Evolutionary conservation across 1,140 invertebrate species (phyloP), one percentile per base, ranked within the genome.

Genomic region (Saxidomus purpurata): DNA sequence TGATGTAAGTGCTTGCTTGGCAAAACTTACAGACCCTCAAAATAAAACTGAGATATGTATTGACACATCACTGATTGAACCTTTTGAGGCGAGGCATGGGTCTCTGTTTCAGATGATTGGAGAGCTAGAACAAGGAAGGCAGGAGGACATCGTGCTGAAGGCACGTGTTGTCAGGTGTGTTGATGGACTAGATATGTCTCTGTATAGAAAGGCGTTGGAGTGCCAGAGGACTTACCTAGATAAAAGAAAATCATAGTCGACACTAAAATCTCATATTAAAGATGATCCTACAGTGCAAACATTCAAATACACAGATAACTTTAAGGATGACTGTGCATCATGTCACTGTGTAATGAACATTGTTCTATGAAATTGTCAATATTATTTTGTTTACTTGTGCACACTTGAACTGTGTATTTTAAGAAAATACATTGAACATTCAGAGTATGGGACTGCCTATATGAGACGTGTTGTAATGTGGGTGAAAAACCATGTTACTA

Each of bases 51-150:
- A n/a, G 19, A 49, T 94, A 15, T 43, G 25, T 19, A 67, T 94
- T 17, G 88, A 93, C 71, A 94, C 93, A 2, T 67, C 76, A 3
- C 86, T 94, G 2, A 89, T 93, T 63, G 93, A 93, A 84, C 93
- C 93, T 1, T 93, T 94, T 61, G 69, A 81, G n/a, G 90, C 89
- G 25, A 89, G 59, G 43, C 47, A 79, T 49, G 93, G 93, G 2
- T 91, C 91, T 28, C 74, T 93, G 49, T 93, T 94, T 79, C 91
- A 93, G 55, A 61, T 93, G 52, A 91, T 94, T 40, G 93, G 93
- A 13, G 93, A 94, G 47, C 22, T 93, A 15, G 90, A 90, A 31
- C 40, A 8, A n/a, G 59, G 86, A 11, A 67, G 40, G n/a, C 13
- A n/a, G 0, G 43, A 85, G 15, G 38, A 89, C 17, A 34, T 90